Evolutionary conservation across 2,888 invertebrate species (phyloP).

Genomic region (Phortica magna): DNA sequence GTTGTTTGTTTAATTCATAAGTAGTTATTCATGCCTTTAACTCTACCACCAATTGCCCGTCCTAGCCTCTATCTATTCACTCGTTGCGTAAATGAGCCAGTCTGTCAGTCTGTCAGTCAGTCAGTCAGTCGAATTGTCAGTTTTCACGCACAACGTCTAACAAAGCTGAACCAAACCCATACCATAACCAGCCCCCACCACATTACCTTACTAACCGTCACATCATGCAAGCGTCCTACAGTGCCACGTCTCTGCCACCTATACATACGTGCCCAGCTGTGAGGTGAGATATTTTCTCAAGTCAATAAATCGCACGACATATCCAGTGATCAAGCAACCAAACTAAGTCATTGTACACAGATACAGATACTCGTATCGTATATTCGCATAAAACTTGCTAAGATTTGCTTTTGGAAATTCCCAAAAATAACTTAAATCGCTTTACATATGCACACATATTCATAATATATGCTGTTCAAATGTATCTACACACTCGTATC

Average conservation of each 20-base stretch:
- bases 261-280: slow-evolving; percentile 55
- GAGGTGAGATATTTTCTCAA: slow-evolving; percentile 63
- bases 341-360: background rate
- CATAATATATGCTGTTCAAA: no score
- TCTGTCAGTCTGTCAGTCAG: background rate
- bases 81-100: background rate
- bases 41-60: slow-evolving; percentile 31
- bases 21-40: slow-evolving; percentile 58
- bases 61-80: slow-evolving; percentile 46
- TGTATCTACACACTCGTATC: background rate
- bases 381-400: slow-evolving; percentile 58
- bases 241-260: slow-evolving; percentile 17
- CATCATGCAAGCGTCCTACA: background rate
- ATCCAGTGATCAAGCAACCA: background rate
- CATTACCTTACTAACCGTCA: background rate
- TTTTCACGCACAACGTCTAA: slow-evolving; percentile 4
- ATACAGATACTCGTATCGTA: slow-evolving; percentile 36
- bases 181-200: background rate
- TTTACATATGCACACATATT: no score
- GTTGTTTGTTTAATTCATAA: slow-evolving; percentile 72
- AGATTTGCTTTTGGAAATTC: slow-evolving; percentile 57
- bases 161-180: slow-evolving; percentile 9
- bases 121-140: background rate
- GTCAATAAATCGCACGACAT: slow-evolving; percentile 41
- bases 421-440: slow-evolving; percentile 47